A percentile compares a stretch with the other conserved stretches of the same genome.
These are phyloP conservation scores for Eustalomyia histrio DNA, from an alignment of 2,888 invertebrate genomes.

Conservation along the genomic window DNA sequence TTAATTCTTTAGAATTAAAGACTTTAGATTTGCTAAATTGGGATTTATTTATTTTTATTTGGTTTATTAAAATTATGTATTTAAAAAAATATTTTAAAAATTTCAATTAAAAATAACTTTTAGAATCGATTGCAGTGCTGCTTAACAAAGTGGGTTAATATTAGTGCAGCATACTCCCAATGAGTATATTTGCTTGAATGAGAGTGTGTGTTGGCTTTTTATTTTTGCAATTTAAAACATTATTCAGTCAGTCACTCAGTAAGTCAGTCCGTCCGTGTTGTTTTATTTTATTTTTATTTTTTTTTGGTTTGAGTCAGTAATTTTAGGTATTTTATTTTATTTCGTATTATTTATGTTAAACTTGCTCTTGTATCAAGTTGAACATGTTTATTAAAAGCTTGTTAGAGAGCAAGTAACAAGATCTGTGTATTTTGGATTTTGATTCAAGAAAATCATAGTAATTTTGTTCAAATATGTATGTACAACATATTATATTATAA, in stretches of 20 bases:
- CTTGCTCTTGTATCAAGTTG: conserved; percentile 41
- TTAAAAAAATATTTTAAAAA: too few relatives aligned
- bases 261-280: neutral
- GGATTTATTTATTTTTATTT: too few relatives aligned
- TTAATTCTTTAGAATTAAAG: too few relatives aligned
- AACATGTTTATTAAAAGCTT: conserved; percentile 35
- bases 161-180: neutral
- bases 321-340: conserved; percentile 28
- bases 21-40: too few relatives aligned
- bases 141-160: neutral
- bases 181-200: neutral
- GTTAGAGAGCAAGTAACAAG: neutral
- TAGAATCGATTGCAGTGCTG: too few relatives aligned
- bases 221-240: neutral
- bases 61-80: too few relatives aligned
- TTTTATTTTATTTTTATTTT: neutral
- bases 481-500: neutral
- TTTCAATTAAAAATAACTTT: too few relatives aligned
- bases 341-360: conserved; percentile 20
- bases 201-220: neutral
- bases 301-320: conserved; percentile 25
- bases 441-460: conserved; percentile 31
- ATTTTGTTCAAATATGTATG: conserved; percentile 17
- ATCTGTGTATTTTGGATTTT: conserved; percentile 2
- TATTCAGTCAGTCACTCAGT: conserved; percentile 7